phyloP scores from a whole-genome alignment of 2,797 vertebrate genomes.

The Naso thynnoides region DNA sequence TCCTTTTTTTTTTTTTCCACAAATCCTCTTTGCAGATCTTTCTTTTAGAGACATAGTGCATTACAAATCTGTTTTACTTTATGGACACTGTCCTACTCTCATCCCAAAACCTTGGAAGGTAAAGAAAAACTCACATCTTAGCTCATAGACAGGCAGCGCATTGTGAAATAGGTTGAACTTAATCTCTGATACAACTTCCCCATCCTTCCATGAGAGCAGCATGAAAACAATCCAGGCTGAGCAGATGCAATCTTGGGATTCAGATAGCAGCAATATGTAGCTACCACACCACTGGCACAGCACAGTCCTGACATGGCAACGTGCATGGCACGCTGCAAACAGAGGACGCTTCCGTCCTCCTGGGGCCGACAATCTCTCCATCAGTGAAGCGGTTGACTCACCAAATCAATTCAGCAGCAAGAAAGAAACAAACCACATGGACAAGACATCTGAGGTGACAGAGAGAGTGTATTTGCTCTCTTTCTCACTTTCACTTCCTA shows the following conservation, averaged over 20 bases:
- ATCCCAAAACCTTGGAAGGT: slow-evolving; percentile 32
- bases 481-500: slow-evolving; percentile 78
- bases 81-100: slow-evolving; percentile 38
- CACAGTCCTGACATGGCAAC: slow-evolving; percentile 51
- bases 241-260: slow-evolving; percentile 73
- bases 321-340: slow-evolving; percentile 54
- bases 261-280: slow-evolving; percentile 64
- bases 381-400: slow-evolving; percentile 68
- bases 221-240: slow-evolving; percentile 67
- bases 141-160: slow-evolving; percentile 24
- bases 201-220: slow-evolving; percentile 54
- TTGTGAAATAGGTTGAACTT: slow-evolving; percentile 64
- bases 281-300: slow-evolving; percentile 45
- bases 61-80: slow-evolving; percentile 52
- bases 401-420: slow-evolving; percentile 74
- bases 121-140: slow-evolving; percentile 47
- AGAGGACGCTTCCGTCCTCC: slow-evolving; percentile 59
- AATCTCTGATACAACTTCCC: slow-evolving; percentile 69
- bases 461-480: slow-evolving; percentile 77
- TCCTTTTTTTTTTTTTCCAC: slow-evolving; percentile 50
- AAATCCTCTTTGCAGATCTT: slow-evolving; percentile 74
- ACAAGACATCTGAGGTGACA: slow-evolving; percentile 76
- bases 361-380: slow-evolving; percentile 70
- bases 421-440: slow-evolving; percentile 67
- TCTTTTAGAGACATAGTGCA: slow-evolving; percentile 54